Base-by-base conservation (phyloP, 2,113 vertebrate species). In the Spea bombifrons region DNA sequence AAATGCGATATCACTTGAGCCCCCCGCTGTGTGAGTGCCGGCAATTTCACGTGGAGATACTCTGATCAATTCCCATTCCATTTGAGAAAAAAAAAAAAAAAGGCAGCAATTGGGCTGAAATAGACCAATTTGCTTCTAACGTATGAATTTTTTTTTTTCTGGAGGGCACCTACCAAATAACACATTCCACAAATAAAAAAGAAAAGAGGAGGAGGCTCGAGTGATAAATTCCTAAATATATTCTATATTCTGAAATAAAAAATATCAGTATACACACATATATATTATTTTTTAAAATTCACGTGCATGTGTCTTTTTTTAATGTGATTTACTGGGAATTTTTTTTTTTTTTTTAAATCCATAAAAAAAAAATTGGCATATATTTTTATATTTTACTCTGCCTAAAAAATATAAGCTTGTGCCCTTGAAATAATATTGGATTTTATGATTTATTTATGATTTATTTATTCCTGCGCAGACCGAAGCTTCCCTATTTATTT, bases 361-460 rank as follows among this genome's bases (percentile, higher is more conserved):
- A 81, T 81, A 74, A 1, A 2, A 9, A 12, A 57, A 83, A 49
- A 17, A 4, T 49, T 70, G 47, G 17, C 67, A 49, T 70, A 70
- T 70, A 68, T 70, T 70, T 30, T 70, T 70, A 85, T 47, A 53
- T 73, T 84, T 86, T 78, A 72, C 43, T 3, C 0, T 50, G 63
- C 69, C 85, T 78, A 83, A 83, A 83, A 80, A 85, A 87, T 88
- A 90, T 85, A 88, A 88, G 90, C 88, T 83, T 85, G 71, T 89
- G 84, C 86, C 85, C 85, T 84, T 88, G 84, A 86, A 91, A 89
- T 81, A 87, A 82, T 84, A 88, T 84, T 81, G 83, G 30, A 30
- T 30, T 30, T 30, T 30, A 30, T 30, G 30, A 30, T 30, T 30
- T 86, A 73, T 13, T 89, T 81, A 81, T 81, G 87, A 91, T 91